phyloP scores from a whole-genome alignment of 2,113 vertebrate species.

The Etia nguti region DNA sequence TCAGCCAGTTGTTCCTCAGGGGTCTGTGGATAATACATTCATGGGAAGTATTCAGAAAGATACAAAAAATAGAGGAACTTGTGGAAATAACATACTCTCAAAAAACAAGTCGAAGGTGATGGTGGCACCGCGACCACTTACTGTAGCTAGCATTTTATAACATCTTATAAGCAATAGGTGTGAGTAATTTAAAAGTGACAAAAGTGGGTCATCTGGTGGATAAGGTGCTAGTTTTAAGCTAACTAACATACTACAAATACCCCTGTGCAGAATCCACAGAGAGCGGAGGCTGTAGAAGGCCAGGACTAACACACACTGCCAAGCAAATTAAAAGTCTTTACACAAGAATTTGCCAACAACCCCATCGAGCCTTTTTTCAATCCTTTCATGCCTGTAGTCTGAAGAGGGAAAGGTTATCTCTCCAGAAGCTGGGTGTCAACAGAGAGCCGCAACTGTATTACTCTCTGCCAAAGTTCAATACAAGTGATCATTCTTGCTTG shows the following conservation, averaged over 20 bases:
- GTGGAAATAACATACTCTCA: background rate
- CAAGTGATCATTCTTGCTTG: background rate
- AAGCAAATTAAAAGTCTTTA: background rate
- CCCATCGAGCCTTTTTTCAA: background rate
- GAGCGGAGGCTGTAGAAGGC: background rate
- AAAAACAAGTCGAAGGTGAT: background rate
- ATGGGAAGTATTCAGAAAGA: background rate
- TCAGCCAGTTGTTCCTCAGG: background rate
- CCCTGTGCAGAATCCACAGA: background rate
- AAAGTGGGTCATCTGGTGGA: background rate
- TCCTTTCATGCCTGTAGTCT: background rate
- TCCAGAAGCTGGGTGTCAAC: background rate
- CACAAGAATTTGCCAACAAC: background rate
- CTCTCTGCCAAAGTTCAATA: background rate
- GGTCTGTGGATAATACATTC: background rate
- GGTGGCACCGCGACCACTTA: background rate
- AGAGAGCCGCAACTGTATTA: background rate
- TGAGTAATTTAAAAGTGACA: background rate
- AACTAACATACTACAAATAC: background rate
- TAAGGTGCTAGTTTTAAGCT: background rate
- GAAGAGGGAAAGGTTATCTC: background rate
- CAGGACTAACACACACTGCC: background rate
- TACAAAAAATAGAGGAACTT: background rate
- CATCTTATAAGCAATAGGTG: background rate
- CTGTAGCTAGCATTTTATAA: background rate